Evolutionary conservation across 1,140 invertebrate species (phyloP).

Genomic region (Zaprionus kolodkinae): DNA sequence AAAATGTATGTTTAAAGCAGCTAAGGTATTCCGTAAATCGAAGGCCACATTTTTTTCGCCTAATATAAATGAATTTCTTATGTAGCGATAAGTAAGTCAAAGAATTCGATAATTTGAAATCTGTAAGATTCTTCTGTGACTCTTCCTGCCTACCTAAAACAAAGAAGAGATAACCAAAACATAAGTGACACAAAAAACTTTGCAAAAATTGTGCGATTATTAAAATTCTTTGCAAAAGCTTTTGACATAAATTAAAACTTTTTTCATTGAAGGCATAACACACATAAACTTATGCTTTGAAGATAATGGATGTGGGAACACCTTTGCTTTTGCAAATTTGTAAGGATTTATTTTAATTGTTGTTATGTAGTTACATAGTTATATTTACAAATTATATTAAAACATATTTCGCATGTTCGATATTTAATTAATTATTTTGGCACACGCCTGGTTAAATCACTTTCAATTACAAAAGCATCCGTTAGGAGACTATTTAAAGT

Average conservation of each 20-base stretch:
- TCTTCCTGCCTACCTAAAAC: not conserved
- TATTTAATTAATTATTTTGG: not conserved
- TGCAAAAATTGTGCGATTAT: slow-evolving; percentile 81
- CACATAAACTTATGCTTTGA: slow-evolving; percentile 1
- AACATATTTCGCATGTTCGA: not conserved
- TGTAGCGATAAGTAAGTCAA: not conserved
- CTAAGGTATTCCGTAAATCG: no score
- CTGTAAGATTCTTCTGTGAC: not conserved
- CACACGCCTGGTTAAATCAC: not conserved
- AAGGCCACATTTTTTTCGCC: no score
- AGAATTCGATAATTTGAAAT: slow-evolving; percentile 51
- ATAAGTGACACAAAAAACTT: slow-evolving; percentile 63
- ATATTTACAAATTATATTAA: no score
- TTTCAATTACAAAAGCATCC: not conserved
- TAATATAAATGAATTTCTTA: not conserved
- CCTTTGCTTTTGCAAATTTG: not conserved
- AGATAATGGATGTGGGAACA: not conserved
- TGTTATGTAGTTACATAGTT: no score
- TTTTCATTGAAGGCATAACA: slow-evolving; percentile 49
- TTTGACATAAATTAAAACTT: slow-evolving; percentile 84
- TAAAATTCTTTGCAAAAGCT: slow-evolving; percentile 83
- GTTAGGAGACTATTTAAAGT: slow-evolving; percentile 4
- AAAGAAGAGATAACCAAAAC: slow-evolving; percentile 28
- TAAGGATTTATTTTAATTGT: not conserved
- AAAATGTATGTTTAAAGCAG: no score